Evolutionary conservation across 2,113 vertebrate genomes (phyloP).

Genomic region (Columbina picui): DNA sequence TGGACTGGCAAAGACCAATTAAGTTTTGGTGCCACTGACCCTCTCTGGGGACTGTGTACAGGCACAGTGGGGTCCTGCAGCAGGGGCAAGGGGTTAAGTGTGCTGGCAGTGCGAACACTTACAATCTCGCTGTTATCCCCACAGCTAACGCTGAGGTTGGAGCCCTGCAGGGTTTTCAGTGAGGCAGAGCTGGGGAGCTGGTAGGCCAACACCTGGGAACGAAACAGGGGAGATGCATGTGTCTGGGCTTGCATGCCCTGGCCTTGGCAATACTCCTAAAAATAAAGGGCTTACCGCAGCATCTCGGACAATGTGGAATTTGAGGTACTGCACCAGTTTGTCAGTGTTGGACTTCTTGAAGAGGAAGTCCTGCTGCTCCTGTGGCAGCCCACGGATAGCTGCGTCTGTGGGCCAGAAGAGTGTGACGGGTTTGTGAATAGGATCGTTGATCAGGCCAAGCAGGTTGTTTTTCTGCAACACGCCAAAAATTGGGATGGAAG

Average conservation of each 20-base stretch:
- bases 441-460: constrained; percentile 76
- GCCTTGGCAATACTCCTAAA: background rate
- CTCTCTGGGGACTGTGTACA: background rate
- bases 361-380: constrained; percentile 87
- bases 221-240: rapidly evolving
- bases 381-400: constrained; percentile 78
- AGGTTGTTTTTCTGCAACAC: constrained; percentile 84
- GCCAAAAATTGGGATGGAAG: background rate
- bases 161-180: constrained; percentile 87
- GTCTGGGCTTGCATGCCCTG: background rate
- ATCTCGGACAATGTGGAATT: constrained; percentile 86
- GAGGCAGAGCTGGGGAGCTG: constrained; percentile 69
- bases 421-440: constrained; percentile 82
- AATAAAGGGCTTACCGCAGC: constrained; percentile 74
- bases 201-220: constrained; percentile 69
- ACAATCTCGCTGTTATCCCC: constrained; percentile 78
- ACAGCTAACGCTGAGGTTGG: constrained; percentile 82
- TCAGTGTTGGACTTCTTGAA: constrained; percentile 79
- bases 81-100: background rate
- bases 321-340: constrained; percentile 85
- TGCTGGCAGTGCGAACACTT: constrained; percentile 47
- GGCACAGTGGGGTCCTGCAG: background rate
- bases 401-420: constrained; percentile 88
- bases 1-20: rapidly evolving
- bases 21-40: background rate